Percentiles rank a stretch among this genome's conserved stretches.
These are phyloP conservation scores for Penaeus vannamei DNA, from an alignment of 1,140 invertebrate genomes.

Conservation along the genomic window DNA sequence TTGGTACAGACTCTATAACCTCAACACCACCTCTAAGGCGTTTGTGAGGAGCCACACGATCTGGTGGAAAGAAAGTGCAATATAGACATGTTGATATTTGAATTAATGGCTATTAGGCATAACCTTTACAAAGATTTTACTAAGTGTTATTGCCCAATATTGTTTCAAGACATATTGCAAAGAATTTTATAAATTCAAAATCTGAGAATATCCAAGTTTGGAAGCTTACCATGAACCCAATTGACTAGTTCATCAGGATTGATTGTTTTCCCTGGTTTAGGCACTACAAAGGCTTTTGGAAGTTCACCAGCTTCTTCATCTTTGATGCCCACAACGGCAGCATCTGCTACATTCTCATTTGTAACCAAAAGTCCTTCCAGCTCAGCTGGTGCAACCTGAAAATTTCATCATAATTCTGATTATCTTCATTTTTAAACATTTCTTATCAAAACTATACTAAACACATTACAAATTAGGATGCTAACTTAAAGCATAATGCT, in stretches of 20 bases:
- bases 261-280: conserved; percentile 45
- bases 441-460: no score
- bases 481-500: no score
- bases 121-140: not conserved
- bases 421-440: not conserved
- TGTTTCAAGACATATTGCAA: not conserved
- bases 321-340: conserved; percentile 85
- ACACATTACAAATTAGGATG: no score
- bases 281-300: conserved; percentile 48
- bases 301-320: conserved; percentile 54
- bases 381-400: conserved; percentile 88
- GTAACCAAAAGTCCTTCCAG: conserved; percentile 85
- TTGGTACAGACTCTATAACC: conserved; percentile 81
- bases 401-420: not conserved
- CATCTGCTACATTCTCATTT: conserved; percentile 82
- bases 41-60: conserved; percentile 62
- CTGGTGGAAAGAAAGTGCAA: not conserved
- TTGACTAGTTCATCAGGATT: conserved; percentile 67
- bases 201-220: no score
- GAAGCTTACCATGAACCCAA: conserved; percentile 68
- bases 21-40: conserved; percentile 76
- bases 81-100: not conserved
- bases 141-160: not conserved
- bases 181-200: not conserved
- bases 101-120: not conserved